Evolutionary conservation across 2,888 invertebrate genomes (phyloP), one percentile per base, ranked within the genome.

Genomic region (Eucriotettix oculatus): DNA sequence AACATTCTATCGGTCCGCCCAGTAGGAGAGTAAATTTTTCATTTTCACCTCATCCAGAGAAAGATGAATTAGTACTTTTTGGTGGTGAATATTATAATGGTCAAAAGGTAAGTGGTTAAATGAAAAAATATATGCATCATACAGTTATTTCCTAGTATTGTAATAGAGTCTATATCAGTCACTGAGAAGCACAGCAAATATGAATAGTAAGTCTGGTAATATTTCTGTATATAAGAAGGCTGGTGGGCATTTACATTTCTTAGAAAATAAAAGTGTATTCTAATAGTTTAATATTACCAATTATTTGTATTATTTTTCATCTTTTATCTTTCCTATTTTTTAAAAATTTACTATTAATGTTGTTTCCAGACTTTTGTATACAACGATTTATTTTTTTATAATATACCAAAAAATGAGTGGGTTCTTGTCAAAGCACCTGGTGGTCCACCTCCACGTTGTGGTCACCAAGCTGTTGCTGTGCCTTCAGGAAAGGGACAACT

Each of bases 31-130:
- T 88, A 2, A 90, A 88, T 72, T 91, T 91, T 65, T 78, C 86
- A 0, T 75, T 95, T 52, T 83, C 86, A 10, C 75, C 90, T 0
- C 91, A 95, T 72, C 92, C 93, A 0, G 87, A 86, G 63, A 86
- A 85, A 71, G 91, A 94, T 69, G 92, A 94, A 71, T 75, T 95
- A 1, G 85, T 95, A 62, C 75, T 96, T 71, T 90, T 90, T 74
- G 95, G 95, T 0, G 96, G 96, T 54, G 95, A 96, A 75, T 92
- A 86, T 69, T 90, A 85, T 70, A 86, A 93, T 75, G 94, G 94
- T 0, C 83, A 86, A 69, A 88, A 86, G 76, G 87, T 87, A 72
- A 63, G 54, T 9, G 54, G 1, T 62, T 63, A 29, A 29, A 29
- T 29, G 29, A 29, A 29, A 5, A 29, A 29, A 29, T 29, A 29